A percentile compares a stretch with the other conserved stretches of the same genome.
Conservation (phyloP, 2,113 vertebrate species). For the Saccopteryx leptura region DNA sequence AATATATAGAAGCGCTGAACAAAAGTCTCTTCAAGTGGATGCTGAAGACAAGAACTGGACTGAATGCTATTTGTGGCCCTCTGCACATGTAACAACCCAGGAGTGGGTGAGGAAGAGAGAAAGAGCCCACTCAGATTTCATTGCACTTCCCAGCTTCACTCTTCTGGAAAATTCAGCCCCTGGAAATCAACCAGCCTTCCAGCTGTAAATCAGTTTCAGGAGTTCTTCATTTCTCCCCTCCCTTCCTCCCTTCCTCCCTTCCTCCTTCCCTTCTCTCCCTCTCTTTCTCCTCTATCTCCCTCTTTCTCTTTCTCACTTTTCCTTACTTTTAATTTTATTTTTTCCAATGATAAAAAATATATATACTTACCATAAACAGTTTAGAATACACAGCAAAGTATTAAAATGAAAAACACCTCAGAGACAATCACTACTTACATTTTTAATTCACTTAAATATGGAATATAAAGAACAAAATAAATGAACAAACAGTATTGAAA, state of each 20-base stretch:
- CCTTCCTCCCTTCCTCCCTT: neutral
- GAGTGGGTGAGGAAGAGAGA: neutral
- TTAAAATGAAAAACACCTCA: constrained; percentile 20
- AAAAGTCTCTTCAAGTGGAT: neutral
- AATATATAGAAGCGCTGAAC: neutral
- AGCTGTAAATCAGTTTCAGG: neutral
- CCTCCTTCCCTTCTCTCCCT: too few relatives aligned
- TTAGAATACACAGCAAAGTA: constrained; percentile 27
- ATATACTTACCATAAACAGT: neutral
- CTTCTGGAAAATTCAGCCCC: neutral
- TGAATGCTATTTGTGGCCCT: neutral
- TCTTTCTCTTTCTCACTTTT: neutral
- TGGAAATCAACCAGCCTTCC: constrained; percentile 12
- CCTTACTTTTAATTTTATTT: neutral
- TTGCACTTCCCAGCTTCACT: neutral
- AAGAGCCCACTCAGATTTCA: neutral
- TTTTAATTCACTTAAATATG: neutral
- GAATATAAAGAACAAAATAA: neutral
- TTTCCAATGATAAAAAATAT: neutral
- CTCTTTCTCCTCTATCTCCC: neutral
- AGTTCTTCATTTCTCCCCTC: neutral
- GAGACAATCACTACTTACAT: neutral
- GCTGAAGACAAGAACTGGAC: neutral
- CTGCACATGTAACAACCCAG: neutral
- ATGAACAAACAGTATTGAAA: neutral